Evolutionary conservation across 2,888 invertebrate species (phyloP).

Genomic region (Brachypalpus laphriformis): DNA sequence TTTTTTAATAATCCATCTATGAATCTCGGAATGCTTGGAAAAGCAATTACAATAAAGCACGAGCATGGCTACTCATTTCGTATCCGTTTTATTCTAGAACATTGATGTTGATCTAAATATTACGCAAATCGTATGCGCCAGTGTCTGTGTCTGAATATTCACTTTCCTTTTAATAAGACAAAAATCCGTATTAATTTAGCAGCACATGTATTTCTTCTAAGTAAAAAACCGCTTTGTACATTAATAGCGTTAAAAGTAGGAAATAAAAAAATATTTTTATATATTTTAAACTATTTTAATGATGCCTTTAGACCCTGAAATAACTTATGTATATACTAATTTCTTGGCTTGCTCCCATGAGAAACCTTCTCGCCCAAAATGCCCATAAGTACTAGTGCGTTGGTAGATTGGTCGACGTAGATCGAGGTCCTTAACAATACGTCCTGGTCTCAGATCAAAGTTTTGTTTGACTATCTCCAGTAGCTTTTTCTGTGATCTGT

Average conservation of each 20-base stretch:
- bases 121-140: too few species aligned
- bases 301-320: not conserved
- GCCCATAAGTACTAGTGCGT: constrained; percentile 96
- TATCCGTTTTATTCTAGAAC: too few species aligned
- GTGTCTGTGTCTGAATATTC: not conserved
- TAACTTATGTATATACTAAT: constrained; percentile 79
- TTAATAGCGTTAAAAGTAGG: not conserved
- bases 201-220: not conserved
- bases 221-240: constrained; percentile 9
- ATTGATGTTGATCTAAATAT: too few species aligned
- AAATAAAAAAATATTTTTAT: constrained; percentile 1
- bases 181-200: not conserved
- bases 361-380: constrained; percentile 97
- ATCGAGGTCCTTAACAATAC: constrained; percentile 95
- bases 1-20: not conserved
- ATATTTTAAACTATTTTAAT: constrained; percentile 20
- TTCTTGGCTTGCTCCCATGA: constrained; percentile 97
- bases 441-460: constrained; percentile 97
- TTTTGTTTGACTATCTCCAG: constrained; percentile 93
- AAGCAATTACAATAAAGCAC: too few species aligned
- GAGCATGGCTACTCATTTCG: too few species aligned
- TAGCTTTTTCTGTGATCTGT: constrained; percentile 90
- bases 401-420: constrained; percentile 96
- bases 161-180: not conserved
- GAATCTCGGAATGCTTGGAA: too few species aligned